Conservation (phyloP, 2,888 invertebrate species). For the Plagodis pulveraria region DNA sequence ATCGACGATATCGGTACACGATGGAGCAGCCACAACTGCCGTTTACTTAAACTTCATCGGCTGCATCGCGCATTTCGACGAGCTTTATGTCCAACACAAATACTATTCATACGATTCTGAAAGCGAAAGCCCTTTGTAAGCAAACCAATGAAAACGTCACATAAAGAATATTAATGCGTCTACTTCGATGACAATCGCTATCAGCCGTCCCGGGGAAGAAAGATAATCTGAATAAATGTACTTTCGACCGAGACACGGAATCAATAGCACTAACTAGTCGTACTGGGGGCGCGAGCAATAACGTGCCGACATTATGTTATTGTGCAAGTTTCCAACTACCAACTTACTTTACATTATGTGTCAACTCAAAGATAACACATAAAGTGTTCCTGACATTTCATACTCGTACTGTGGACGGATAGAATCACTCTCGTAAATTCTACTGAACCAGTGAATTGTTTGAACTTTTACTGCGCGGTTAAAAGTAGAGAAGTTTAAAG, state of each 20-base stretch:
- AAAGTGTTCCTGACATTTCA: background rate
- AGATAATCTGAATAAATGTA: conserved; percentile 17
- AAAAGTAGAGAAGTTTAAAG: background rate
- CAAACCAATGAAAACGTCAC: conserved; percentile 14
- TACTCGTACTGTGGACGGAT: background rate
- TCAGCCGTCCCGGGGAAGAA: conserved; percentile 2
- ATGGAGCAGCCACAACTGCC: background rate
- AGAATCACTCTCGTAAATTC: conserved; percentile 4
- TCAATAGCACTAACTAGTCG: background rate
- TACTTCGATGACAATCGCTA: conserved; percentile 13
- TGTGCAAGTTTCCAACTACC: conserved; percentile 1
- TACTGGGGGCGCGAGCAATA: background rate
- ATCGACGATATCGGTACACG: background rate
- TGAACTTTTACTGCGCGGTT: background rate
- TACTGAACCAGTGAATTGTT: conserved; percentile 12
- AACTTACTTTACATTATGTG: background rate
- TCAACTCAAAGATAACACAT: background rate
- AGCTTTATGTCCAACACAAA: too few species aligned
- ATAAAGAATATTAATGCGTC: conserved; percentile 15
- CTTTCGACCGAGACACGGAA: background rate
- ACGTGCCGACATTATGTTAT: conserved; percentile 1
- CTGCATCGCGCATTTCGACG: background rate
- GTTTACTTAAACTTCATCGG: background rate
- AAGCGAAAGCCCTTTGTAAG: conserved; percentile 3
- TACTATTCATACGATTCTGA: background rate